A percentile compares a stretch with the other conserved stretches of the same genome.
Conservation (phyloP, 2,113 vertebrate genomes). For the Microcebus murinus region DNA sequence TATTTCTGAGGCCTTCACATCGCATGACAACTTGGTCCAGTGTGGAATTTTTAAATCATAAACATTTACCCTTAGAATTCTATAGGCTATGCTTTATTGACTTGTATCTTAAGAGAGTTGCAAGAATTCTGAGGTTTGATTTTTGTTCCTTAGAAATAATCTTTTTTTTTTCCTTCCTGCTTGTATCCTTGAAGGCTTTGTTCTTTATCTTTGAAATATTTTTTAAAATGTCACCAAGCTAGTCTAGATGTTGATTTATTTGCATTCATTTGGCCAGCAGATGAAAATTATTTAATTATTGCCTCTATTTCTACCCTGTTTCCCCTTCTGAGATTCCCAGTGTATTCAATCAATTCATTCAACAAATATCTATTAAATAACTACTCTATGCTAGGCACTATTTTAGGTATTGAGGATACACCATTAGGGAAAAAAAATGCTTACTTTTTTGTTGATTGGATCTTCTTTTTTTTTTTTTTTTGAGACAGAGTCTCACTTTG, state of each 20-base stretch:
- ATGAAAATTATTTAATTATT: slow-evolving; percentile 28
- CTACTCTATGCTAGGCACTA: not conserved
- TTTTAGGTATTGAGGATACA: not conserved
- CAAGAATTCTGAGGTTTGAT: slow-evolving; percentile 8
- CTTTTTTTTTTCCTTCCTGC: not conserved
- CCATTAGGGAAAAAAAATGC: not conserved
- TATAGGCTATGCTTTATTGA: not conserved
- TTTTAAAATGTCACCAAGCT: not conserved
- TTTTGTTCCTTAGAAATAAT: slow-evolving; percentile 47
- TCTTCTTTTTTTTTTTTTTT: not conserved
- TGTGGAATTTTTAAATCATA: slow-evolving; percentile 9
- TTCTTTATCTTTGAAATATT: not conserved
- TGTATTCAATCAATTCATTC: not conserved
- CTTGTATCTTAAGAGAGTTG: not conserved
- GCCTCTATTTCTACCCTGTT: not conserved
- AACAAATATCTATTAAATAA: not conserved
- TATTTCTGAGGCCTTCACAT: slow-evolving; percentile 2
- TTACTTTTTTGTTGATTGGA: not conserved
- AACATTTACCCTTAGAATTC: slow-evolving; percentile 26
- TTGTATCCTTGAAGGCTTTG: no score
- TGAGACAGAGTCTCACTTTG: no score
- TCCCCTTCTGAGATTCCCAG: slow-evolving; percentile 15
- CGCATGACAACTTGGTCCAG: not conserved
- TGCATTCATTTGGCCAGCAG: slow-evolving; percentile 14
- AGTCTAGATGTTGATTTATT: not conserved